Evolutionary conservation across 1,140 invertebrate species (phyloP).

Genomic region (Heliconius melpomene): DNA sequence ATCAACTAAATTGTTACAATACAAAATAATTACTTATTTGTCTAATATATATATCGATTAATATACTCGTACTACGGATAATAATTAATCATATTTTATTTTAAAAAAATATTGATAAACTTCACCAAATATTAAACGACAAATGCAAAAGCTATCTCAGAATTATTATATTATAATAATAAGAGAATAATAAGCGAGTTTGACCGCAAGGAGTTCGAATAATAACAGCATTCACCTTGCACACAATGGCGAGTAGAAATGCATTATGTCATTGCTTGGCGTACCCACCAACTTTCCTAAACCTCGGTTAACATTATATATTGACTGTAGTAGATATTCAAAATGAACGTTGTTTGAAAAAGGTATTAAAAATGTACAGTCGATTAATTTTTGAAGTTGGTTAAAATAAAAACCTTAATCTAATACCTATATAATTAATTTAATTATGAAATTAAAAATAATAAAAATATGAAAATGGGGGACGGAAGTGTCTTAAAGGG

Average conservation of each 20-base stretch:
- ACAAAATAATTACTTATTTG: too few species aligned
- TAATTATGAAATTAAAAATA: neutral
- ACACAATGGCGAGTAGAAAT: constrained; percentile 57
- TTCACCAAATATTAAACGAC: constrained; percentile 18
- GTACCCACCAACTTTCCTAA: constrained; percentile 18
- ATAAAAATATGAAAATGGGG: neutral
- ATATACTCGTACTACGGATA: too few species aligned
- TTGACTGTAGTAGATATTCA: neutral
- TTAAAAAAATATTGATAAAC: neutral
- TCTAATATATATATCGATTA: too few species aligned
- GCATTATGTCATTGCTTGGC: constrained; percentile 56
- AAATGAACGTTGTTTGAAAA: neutral
- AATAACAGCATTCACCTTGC: constrained; percentile 56
- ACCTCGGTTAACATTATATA: constrained; percentile 16
- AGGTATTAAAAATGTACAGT: neutral
- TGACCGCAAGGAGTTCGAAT: constrained; percentile 51
- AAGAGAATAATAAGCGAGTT: constrained; percentile 56
- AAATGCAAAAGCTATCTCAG: constrained; percentile 22
- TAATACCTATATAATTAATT: neutral
- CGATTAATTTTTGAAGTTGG: too few species aligned
- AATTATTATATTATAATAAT: constrained; percentile 56
- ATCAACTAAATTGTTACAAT: too few species aligned
- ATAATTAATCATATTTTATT: neutral
- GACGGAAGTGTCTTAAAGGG: too few species aligned
- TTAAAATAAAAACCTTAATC: neutral